Conservation (phyloP, 2,888 invertebrate genomes). For the Strigamia transsilvanica region DNA sequence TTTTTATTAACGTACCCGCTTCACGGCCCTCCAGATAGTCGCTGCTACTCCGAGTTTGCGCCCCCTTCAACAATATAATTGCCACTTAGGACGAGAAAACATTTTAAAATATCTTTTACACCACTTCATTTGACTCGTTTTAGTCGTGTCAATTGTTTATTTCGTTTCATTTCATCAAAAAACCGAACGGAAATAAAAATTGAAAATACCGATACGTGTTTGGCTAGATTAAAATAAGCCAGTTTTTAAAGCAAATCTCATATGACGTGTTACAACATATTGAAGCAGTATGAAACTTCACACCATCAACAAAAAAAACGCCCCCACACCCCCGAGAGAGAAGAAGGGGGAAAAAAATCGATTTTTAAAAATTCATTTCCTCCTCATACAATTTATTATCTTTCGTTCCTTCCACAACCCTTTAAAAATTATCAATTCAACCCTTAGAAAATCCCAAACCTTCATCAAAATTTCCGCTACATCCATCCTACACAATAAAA, state of each 20-base stretch:
- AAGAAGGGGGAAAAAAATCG: not conserved
- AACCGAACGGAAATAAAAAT: too few relatives aligned
- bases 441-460: not conserved
- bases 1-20: constrained; percentile 30
- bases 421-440: constrained; percentile 20
- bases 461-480: not conserved
- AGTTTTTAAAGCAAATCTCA: not conserved
- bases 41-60: not conserved
- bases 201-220: too few relatives aligned
- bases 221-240: too few relatives aligned
- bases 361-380: constrained; percentile 12
- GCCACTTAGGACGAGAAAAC: constrained; percentile 3
- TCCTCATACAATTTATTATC: constrained; percentile 8
- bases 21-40: not conserved
- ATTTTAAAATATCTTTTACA: not conserved
- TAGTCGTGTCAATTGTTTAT: not conserved
- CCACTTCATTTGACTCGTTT: constrained; percentile 3
- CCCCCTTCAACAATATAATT: not conserved
- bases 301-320: not conserved
- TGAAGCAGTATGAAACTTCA: not conserved
- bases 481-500: not conserved
- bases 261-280: not conserved
- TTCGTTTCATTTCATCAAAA: not conserved
- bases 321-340: not conserved
- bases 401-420: not conserved